phyloP scores from a whole-genome alignment of 2,113 vertebrate species.

The Podilymbus podiceps region DNA sequence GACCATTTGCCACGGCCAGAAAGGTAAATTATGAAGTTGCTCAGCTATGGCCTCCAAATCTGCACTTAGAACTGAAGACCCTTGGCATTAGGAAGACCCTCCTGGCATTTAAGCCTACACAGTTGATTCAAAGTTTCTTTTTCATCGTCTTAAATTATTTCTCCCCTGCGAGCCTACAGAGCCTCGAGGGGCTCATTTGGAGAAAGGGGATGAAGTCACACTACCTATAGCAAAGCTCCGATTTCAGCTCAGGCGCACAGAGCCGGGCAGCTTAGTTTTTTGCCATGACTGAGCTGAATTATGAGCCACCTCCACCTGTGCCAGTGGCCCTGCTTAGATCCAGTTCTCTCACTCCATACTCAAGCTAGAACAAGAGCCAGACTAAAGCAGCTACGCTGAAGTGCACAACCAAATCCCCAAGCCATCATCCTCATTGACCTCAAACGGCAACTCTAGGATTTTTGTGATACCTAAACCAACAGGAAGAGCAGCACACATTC shows the following conservation, averaged over 20 bases:
- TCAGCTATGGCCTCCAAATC: background rate
- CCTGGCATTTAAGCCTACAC: background rate
- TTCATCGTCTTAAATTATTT: background rate
- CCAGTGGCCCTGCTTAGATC: background rate
- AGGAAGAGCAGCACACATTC: background rate
- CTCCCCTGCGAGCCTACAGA: background rate
- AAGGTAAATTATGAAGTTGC: background rate
- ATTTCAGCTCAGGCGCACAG: background rate
- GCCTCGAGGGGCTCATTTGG: background rate
- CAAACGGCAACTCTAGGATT: background rate
- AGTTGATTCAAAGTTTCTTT: background rate
- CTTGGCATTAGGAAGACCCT: background rate
- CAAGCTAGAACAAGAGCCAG: background rate
- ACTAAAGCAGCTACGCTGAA: background rate
- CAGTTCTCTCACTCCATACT: background rate
- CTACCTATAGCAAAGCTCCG: background rate
- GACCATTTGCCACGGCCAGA: background rate
- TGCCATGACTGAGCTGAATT: background rate
- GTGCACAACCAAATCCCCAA: background rate
- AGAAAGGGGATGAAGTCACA: background rate
- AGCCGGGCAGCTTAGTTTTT: background rate
- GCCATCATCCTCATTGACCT: background rate
- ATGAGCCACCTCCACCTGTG: accelerated
- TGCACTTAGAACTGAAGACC: background rate
- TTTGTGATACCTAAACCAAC: background rate